A percentile compares a stretch with the other conserved stretches of the same genome.
These are phyloP conservation scores for Chaitophorus viminalis DNA, from an alignment of 2,888 invertebrate species.

Conservation along the genomic window DNA sequence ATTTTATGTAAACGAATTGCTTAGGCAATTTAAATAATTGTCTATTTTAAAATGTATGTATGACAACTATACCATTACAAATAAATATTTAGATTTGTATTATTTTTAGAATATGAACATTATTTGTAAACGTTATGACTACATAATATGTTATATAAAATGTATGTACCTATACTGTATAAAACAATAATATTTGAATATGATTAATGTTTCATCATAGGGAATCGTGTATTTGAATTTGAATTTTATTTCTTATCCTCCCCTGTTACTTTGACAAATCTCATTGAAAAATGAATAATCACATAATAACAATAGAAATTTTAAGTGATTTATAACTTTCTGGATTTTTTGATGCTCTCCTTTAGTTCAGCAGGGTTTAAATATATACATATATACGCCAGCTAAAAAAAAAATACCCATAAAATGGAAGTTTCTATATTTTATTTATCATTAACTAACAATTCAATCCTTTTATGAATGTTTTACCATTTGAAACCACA, in stretches of 20 bases:
- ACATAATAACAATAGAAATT: not conserved
- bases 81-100: not conserved
- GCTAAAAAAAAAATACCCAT: constrained; percentile 7
- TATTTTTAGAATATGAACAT: not conserved
- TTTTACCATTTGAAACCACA: not conserved
- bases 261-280: not conserved
- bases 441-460: not conserved
- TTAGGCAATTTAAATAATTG: not conserved
- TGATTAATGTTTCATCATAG: not conserved
- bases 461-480: not conserved
- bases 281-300: not conserved
- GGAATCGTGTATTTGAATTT: not conserved
- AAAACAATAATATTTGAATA: not conserved
- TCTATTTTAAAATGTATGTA: not conserved
- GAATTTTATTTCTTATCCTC: not conserved
- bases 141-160: too few relatives aligned
- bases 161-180: too few relatives aligned
- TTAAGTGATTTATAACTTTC: not conserved
- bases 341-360: constrained; percentile 19
- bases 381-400: not conserved
- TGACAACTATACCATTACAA: not conserved
- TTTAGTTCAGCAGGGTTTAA: not conserved
- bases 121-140: not conserved
- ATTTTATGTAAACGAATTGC: not conserved
- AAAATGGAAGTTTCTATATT: constrained; percentile 4